A percentile compares a stretch with the other conserved stretches of the same genome.
phyloP scores from a whole-genome alignment of 2,888 invertebrate genomes.

The Tetropium fuscum region DNA sequence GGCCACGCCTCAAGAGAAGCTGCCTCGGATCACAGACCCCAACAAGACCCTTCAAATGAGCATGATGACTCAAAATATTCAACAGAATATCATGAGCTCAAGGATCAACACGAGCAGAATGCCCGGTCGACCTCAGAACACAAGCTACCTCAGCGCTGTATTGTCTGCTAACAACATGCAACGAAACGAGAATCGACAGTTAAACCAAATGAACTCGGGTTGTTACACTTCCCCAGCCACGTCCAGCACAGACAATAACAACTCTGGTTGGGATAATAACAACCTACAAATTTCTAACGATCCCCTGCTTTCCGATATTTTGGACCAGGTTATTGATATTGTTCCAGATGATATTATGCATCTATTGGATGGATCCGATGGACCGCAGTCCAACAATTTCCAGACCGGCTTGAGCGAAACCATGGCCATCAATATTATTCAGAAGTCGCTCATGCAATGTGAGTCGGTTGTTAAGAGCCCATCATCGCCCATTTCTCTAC shows the following conservation, averaged over 20 bases:
- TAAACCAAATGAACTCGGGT: constrained; percentile 50
- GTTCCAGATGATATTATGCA: constrained; percentile 60
- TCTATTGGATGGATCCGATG: constrained; percentile 61
- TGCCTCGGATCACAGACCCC: constrained; percentile 65
- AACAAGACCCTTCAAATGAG: constrained; percentile 53
- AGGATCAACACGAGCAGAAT: constrained; percentile 41
- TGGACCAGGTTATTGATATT: constrained; percentile 71
- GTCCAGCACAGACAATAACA: constrained; percentile 56
- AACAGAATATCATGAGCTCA: constrained; percentile 44
- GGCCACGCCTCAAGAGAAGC: constrained; percentile 79
- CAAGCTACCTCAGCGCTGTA: constrained; percentile 62
- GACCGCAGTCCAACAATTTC: constrained; percentile 47
- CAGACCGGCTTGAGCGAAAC: constrained; percentile 73
- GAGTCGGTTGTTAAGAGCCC: constrained; percentile 78
- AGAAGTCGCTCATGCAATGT: constrained; percentile 90
- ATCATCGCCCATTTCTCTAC: constrained; percentile 67
- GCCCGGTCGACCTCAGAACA: constrained; percentile 57
- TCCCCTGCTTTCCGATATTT: constrained; percentile 82
- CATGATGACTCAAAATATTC: constrained; percentile 42
- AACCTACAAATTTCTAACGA: constrained; percentile 66
- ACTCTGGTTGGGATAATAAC: constrained; percentile 61
- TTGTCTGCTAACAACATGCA: constrained; percentile 61
- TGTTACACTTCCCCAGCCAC: constrained; percentile 54
- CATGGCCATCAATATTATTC: constrained; percentile 89
- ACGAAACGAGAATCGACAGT: constrained; percentile 50